phyloP scores from a whole-genome alignment of 2,113 vertebrate species.

The Capreolus pygargus region DNA sequence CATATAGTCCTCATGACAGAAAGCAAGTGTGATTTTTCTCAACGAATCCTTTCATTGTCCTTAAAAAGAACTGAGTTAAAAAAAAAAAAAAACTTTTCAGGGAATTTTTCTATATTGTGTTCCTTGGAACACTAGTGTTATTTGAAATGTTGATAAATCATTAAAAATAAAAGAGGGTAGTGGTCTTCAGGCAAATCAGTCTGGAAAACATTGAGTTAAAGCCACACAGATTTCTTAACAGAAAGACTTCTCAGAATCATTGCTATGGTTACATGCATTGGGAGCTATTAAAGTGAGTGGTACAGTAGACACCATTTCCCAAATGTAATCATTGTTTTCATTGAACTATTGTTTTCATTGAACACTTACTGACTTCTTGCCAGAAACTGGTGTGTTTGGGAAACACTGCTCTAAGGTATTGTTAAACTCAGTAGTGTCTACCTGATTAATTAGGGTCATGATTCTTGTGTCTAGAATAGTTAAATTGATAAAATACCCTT shows the following conservation, averaged over 20 bases:
- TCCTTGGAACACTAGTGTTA: not conserved
- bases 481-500: not conserved
- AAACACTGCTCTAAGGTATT: not conserved
- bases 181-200: not conserved
- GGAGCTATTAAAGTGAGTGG: conserved; percentile 34
- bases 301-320: not conserved
- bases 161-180: not conserved
- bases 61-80: not conserved
- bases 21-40: not conserved
- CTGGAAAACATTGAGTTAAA: conserved; percentile 19
- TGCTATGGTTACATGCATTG: not conserved
- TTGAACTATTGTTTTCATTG: not conserved
- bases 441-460: not conserved
- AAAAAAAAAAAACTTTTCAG: not conserved
- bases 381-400: not conserved
- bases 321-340: conserved; percentile 1
- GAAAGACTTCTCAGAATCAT: conserved; percentile 38
- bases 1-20: not conserved
- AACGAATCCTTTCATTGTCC: not conserved
- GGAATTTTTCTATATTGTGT: not conserved
- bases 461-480: not conserved
- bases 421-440: not conserved
- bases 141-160: not conserved
- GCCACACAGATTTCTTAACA: not conserved
- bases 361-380: not conserved